phyloP scores from a whole-genome alignment of 53 echinoderm and acorn worm species.

The Crossaster papposus region DNA sequence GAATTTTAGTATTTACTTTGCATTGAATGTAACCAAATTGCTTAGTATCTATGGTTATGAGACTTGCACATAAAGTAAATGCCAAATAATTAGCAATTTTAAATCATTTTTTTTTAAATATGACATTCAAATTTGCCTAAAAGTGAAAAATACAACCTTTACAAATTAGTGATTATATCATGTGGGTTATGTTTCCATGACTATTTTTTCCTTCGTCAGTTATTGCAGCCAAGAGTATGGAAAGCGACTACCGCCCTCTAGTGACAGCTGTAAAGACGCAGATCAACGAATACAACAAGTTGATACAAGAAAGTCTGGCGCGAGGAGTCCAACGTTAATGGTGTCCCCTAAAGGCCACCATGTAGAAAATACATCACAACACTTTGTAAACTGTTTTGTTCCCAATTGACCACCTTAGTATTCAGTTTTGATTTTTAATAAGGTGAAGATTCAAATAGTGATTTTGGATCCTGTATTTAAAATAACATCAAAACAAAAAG shows the following conservation, averaged over 20 bases:
- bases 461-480: neutral
- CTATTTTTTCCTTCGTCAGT: constrained; percentile 62
- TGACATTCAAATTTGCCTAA: neutral
- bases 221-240: constrained; percentile 94
- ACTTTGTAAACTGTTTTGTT: neutral
- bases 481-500: no score
- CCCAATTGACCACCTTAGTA: neutral
- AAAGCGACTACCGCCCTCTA: constrained; percentile 96
- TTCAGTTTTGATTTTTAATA: neutral
- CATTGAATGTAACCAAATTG: no score
- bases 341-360: constrained; percentile 17
- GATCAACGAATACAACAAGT: constrained; percentile 83
- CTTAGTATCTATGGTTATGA: no score
- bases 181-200: neutral
- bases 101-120: no score
- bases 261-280: constrained; percentile 78
- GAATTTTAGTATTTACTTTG: neutral
- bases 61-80: no score
- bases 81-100: neutral
- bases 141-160: neutral
- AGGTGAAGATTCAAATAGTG: neutral
- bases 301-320: constrained; percentile 79
- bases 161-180: neutral
- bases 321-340: constrained; percentile 79
- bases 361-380: neutral